Percentiles rank a stretch among this genome's conserved stretches.
Evolutionary conservation across 2,797 vertebrate genomes (phyloP).

Genomic region (Lagothrix lagotricha): DNA sequence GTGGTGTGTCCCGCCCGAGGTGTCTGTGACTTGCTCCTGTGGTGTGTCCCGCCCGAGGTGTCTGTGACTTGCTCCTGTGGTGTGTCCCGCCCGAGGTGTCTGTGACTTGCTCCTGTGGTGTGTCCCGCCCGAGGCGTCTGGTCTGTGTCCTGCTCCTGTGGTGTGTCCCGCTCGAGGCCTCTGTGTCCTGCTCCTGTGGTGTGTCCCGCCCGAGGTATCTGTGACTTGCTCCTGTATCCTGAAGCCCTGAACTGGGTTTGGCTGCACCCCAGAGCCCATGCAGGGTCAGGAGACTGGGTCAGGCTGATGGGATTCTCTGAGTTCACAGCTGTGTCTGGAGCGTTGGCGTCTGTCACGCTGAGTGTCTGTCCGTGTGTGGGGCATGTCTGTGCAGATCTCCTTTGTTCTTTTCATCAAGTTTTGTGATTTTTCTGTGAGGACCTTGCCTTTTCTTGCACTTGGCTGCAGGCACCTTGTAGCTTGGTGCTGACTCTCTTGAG

Average conservation of each 20-base stretch:
- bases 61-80: background rate
- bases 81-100: background rate
- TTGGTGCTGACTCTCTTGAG: background rate
- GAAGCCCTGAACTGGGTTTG: background rate
- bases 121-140: background rate
- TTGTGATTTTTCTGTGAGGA: background rate
- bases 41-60: fast-evolving
- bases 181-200: no score
- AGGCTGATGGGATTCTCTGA: background rate
- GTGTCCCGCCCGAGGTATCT: no score
- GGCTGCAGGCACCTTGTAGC: background rate
- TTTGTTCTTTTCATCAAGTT: background rate
- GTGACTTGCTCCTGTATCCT: background rate
- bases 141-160: background rate
- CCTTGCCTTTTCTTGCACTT: background rate
- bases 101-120: no score
- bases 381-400: background rate
- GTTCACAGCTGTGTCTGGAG: background rate
- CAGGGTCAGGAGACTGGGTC: background rate
- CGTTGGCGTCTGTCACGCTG: fast-evolving
- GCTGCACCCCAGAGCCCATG: fast-evolving
- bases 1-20: no score
- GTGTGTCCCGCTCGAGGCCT: background rate
- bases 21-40: background rate
- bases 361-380: fast-evolving